Conservation (phyloP, 2,797 vertebrate species). For the Parauchenoglanis punctatus region DNA sequence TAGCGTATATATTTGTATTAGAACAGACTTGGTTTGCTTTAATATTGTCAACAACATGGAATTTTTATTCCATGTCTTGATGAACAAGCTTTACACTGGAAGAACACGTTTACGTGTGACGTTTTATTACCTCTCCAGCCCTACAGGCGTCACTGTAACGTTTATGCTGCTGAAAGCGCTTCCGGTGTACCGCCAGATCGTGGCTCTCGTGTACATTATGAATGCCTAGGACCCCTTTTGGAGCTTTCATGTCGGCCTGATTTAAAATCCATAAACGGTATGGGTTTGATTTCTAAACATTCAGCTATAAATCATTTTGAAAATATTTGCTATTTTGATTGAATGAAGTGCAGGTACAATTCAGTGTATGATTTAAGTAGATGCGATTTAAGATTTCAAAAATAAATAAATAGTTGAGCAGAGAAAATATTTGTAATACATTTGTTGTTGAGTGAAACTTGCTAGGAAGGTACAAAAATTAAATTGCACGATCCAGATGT, state of each 20-base stretch:
- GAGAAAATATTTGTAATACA: background rate
- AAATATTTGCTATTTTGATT: background rate
- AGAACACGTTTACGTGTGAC: background rate
- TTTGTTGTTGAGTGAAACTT: background rate
- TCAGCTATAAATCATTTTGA: background rate
- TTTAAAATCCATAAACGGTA: background rate
- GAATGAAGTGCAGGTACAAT: background rate
- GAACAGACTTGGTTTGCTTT: background rate
- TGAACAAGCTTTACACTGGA: background rate
- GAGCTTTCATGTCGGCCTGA: background rate
- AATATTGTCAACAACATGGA: background rate
- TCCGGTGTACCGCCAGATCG: background rate
- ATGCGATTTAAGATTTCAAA: background rate
- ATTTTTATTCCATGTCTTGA: background rate
- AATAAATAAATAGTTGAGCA: background rate
- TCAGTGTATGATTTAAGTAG: background rate
- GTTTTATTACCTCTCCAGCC: background rate
- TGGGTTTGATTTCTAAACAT: background rate
- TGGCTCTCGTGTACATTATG: no score
- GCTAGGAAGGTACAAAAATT: background rate
- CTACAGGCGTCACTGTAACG: background rate
- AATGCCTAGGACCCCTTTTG: background rate
- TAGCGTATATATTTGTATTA: background rate
- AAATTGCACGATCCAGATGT: background rate
- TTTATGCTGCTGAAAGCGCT: no score